A percentile compares a stretch with the other conserved stretches of the same genome.
Evolutionary conservation across 2,888 invertebrate genomes (phyloP).

Genomic region (Cylloceria caligata): DNA sequence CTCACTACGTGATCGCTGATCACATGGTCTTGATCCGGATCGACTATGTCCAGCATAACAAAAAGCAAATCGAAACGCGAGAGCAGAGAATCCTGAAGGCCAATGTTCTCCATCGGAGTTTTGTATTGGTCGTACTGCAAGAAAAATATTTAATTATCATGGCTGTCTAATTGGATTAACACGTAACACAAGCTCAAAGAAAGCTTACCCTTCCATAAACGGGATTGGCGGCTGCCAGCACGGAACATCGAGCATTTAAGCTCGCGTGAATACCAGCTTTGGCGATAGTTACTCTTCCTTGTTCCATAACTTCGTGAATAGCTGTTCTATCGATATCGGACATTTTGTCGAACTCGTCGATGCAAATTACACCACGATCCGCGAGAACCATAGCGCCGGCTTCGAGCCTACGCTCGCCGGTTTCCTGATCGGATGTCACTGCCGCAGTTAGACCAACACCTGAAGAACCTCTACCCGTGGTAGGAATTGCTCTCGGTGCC

Average conservation of each 20-base stretch:
- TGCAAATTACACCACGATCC: slow-evolving; percentile 98
- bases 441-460: slow-evolving; percentile 99
- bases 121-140: slow-evolving; percentile 98
- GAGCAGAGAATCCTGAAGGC: slow-evolving; percentile 97
- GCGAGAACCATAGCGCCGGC: slow-evolving; percentile 99
- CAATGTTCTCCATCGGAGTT: slow-evolving; percentile 99
- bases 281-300: slow-evolving; percentile 98
- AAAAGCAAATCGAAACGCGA: slow-evolving; percentile 99
- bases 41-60: slow-evolving; percentile 97
- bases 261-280: slow-evolving; percentile 99
- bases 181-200: not conserved
- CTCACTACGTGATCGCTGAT: slow-evolving; percentile 99
- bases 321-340: slow-evolving; percentile 99
- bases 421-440: slow-evolving; percentile 98
- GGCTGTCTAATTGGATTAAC: not conserved
- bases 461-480: slow-evolving; percentile 98
- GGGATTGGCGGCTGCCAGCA: slow-evolving; percentile 99
- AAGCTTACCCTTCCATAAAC: slow-evolving; percentile 94
- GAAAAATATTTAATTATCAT: slow-evolving; percentile 7
- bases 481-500: slow-evolving; percentile 98
- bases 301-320: slow-evolving; percentile 99
- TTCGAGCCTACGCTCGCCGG: slow-evolving; percentile 94
- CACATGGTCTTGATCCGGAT: slow-evolving; percentile 94
- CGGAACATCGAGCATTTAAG: slow-evolving; percentile 98
- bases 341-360: slow-evolving; percentile 99